phyloP scores from a whole-genome alignment of 2,797 vertebrate genomes.

The Aldrovandia affinis region DNA sequence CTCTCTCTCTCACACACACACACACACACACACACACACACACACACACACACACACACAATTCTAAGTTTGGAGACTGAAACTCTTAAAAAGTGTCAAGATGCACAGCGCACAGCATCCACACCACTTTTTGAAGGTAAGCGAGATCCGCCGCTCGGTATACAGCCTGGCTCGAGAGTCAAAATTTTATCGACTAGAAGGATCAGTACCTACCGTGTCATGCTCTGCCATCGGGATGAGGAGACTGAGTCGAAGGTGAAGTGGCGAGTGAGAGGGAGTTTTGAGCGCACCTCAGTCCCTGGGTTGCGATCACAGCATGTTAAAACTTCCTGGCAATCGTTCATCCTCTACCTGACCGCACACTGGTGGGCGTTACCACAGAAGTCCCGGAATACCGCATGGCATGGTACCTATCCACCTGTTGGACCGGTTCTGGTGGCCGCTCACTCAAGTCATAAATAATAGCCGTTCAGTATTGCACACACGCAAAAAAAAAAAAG shows the following conservation, averaged over 20 bases:
- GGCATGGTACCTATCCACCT: constrained; percentile 54
- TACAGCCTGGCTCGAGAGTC: background rate
- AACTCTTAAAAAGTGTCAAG: background rate
- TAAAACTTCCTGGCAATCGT: constrained; percentile 32
- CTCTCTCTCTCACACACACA: no score
- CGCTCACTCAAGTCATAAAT: background rate
- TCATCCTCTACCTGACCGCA: constrained; percentile 35
- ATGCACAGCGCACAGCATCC: background rate
- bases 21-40: constrained; percentile 12
- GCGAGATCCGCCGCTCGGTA: background rate
- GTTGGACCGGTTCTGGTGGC: constrained; percentile 59
- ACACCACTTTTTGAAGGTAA: background rate
- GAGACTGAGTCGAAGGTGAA: constrained; percentile 32
- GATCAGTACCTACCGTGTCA: constrained; percentile 58
- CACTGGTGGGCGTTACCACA: constrained; percentile 16
- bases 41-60: no score
- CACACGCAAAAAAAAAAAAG: no score
- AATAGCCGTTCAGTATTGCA: background rate
- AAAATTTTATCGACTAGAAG: constrained; percentile 9
- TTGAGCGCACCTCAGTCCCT: constrained; percentile 25
- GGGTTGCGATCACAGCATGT: constrained; percentile 35
- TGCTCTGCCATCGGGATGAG: constrained; percentile 63
- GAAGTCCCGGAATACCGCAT: constrained; percentile 44
- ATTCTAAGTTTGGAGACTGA: background rate
- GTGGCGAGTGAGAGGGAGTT: constrained; percentile 37